Percentiles rank a stretch among this genome's conserved stretches.
Conservation (phyloP, 1,140 invertebrate species). For the Rhynchophorus ferrugineus region DNA sequence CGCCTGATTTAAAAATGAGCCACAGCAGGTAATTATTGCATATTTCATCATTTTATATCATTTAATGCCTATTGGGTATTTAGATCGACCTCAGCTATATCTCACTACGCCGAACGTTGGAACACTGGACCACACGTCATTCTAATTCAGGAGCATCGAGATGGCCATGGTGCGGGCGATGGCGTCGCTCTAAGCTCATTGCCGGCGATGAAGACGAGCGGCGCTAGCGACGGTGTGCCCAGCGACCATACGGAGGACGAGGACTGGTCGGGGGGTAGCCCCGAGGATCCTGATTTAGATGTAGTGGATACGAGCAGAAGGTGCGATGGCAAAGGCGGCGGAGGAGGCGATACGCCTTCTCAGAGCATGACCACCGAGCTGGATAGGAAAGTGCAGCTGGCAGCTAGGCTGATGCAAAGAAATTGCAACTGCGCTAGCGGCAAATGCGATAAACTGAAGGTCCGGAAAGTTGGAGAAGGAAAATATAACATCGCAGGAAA, state of each 20-base stretch:
- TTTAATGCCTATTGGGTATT: conserved; percentile 12
- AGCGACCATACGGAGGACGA: conserved; percentile 61
- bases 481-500: conserved; percentile 73
- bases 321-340: conserved; percentile 26
- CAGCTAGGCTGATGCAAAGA: conserved; percentile 58
- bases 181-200: conserved; percentile 10
- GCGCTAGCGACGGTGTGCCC: conserved; percentile 54
- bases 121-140: conserved; percentile 29
- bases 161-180: conserved; percentile 11
- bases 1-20: conserved; percentile 44
- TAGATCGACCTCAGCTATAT: conserved; percentile 33
- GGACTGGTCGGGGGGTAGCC: conserved; percentile 56
- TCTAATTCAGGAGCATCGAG: conserved; percentile 22
- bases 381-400: conserved; percentile 62
- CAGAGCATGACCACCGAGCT: conserved; percentile 46
- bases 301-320: conserved; percentile 26
- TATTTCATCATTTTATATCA: neutral
- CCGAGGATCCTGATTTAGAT: conserved; percentile 47
- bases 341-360: conserved; percentile 41
- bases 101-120: conserved; percentile 28
- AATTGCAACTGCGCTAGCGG: conserved; percentile 61
- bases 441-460: conserved; percentile 64
- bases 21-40: conserved; percentile 45
- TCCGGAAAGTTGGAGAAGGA: conserved; percentile 72
- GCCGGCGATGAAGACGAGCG: conserved; percentile 36